phyloP scores from a whole-genome alignment of 2,113 vertebrate species.

The Anthoscopus minutus region DNA sequence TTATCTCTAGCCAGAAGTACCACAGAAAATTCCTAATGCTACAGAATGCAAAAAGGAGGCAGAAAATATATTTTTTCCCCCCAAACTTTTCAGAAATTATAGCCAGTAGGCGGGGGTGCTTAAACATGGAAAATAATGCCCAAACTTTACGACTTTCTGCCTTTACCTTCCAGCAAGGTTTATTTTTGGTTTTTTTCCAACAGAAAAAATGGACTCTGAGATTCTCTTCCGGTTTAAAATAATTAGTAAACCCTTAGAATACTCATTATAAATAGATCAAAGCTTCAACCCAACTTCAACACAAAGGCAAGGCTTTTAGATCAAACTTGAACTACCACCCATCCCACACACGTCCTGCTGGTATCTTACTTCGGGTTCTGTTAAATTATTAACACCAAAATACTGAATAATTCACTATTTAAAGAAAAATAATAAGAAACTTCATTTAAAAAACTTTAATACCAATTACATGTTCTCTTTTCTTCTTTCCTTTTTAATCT shows the following conservation, averaged over 20 bases:
- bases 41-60: conserved; percentile 2
- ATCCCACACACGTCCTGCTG: conserved; percentile 32
- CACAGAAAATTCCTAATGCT: not conserved
- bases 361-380: conserved; percentile 52
- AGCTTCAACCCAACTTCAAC: conserved; percentile 46
- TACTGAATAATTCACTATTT: conserved; percentile 65
- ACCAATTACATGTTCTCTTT: not conserved
- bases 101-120: not conserved
- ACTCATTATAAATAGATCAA: conserved; percentile 70
- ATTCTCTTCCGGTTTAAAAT: conserved; percentile 62
- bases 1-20: not conserved
- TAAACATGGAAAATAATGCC: not conserved
- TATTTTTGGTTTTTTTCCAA: conserved; percentile 35
- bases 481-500: not conserved
- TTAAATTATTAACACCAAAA: conserved; percentile 68
- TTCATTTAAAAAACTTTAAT: conserved; percentile 34
- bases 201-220: not conserved
- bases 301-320: conserved; percentile 63
- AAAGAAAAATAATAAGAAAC: conserved; percentile 36
- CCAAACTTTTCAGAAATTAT: conserved; percentile 16
- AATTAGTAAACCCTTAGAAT: conserved; percentile 65
- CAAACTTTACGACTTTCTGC: conserved; percentile 26
- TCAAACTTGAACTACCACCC: conserved; percentile 53
- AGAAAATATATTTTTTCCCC: not conserved
- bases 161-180: conserved; percentile 43